Evolutionary conservation across 1,140 invertebrate genomes (phyloP), one percentile per base, ranked within the genome.

Genomic region (Lasioglossum baleicum): DNA sequence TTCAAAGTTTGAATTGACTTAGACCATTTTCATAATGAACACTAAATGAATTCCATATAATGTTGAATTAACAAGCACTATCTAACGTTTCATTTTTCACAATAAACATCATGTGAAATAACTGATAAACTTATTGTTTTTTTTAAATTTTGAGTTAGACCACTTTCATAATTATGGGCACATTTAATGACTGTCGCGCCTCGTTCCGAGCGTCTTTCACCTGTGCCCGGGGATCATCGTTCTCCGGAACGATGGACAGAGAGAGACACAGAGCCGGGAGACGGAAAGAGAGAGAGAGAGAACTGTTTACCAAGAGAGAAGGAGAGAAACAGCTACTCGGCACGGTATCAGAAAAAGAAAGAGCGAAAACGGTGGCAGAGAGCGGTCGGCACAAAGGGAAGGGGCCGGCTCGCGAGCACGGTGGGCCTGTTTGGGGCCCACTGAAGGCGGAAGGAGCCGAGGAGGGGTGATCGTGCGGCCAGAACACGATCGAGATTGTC

Each of bases 401-500:
- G 81, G 75, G 71, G 70, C 26, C 1, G 70, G 73, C 75, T 81
- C 83, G 87, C 51, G 60, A 65, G 64, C 58, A 86, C 58, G 81
- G 60, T 64, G 78, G 84, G 84, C 84, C 84, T 81, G 81, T 86
- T 86, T 78, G 74, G 70, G 77, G 26, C 65, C 63, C 71, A 77
- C 71, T 70, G 86, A 80, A 78, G 83, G 65, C 17, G 82, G 80
- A 78, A 85, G 84, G 76, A 83, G 66, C 70, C 20, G 75, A 66
- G 40, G 40, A 26, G 67, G 75, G 84, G 80, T 35, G 87, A 83
- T 53, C 20, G 88, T 69, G 65, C 53, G 35, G 74, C 66, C 71
- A 56, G 81, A 70, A 68, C 35, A 35, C 80, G 85, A 87, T 88
- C 88, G 88, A 81, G 83, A 83, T 84, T 88, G 81, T 87, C 78